phyloP scores from a whole-genome alignment of 2,888 invertebrate genomes.

The Mystacides longicornis region DNA sequence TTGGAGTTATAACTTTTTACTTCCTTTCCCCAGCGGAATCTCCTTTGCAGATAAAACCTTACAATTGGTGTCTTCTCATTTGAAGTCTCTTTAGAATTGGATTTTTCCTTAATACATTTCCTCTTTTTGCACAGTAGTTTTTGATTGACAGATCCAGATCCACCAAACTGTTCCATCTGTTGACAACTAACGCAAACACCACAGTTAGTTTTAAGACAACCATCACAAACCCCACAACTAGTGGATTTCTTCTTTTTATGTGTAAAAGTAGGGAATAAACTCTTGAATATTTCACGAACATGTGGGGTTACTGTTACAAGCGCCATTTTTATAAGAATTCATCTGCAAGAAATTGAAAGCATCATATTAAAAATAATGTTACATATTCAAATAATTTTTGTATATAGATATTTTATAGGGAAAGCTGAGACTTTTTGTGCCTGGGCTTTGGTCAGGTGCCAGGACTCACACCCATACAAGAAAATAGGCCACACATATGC shows the following conservation, averaged over 20 bases:
- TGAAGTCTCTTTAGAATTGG: background rate
- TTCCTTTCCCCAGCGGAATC: background rate
- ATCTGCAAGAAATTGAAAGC: too few species aligned
- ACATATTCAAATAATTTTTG: too few species aligned
- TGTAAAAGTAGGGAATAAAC: background rate
- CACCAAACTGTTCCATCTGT: background rate
- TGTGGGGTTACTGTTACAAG: background rate
- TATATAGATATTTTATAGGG: too few species aligned
- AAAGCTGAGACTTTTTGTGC: too few species aligned
- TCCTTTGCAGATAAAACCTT: background rate
- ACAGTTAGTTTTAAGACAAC: background rate
- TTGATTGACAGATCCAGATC: background rate
- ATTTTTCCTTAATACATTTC: background rate
- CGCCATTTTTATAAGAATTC: too few species aligned
- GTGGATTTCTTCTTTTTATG: background rate
- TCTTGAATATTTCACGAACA: background rate
- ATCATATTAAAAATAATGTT: too few species aligned
- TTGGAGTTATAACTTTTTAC: background rate
- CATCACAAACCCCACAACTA: conserved; percentile 1
- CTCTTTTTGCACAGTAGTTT: background rate
- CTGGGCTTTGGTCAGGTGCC: too few species aligned
- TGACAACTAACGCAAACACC: background rate
- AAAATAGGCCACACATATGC: too few species aligned
- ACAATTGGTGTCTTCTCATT: background rate
- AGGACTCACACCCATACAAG: too few species aligned